Evolutionary conservation across 2,113 vertebrate genomes (phyloP).

Genomic region (Pelobates fuscus): DNA sequence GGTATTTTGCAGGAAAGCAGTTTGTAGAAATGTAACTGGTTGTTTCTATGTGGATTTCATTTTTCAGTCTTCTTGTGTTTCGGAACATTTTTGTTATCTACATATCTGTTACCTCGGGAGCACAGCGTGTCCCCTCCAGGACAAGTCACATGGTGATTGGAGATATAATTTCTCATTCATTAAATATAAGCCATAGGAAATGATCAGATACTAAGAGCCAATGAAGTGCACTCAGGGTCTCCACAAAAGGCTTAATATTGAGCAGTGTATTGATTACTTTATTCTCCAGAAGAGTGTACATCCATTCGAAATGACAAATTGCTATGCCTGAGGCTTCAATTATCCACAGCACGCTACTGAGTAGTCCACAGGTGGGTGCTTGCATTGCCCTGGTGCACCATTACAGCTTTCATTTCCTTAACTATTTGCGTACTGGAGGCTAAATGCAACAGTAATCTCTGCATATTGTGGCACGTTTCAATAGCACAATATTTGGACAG

Average conservation of each 20-base stretch:
- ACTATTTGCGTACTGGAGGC: background rate
- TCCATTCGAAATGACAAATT: constrained; percentile 2
- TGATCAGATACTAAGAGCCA: background rate
- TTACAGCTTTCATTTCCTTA: background rate
- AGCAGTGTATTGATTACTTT: constrained; percentile 21
- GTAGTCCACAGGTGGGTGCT: constrained; percentile 16
- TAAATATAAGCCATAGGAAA: background rate
- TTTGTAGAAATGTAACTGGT: too few relatives aligned
- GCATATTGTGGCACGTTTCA: too few relatives aligned
- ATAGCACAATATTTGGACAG: too few relatives aligned
- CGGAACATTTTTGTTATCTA: background rate
- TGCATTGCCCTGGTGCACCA: background rate
- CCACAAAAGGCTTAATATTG: background rate
- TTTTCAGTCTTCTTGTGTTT: too few relatives aligned
- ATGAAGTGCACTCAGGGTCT: background rate
- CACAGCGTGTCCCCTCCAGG: background rate
- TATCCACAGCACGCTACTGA: background rate
- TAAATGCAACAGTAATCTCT: too few relatives aligned
- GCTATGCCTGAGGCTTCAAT: background rate
- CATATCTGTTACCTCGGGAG: background rate
- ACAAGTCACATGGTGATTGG: background rate
- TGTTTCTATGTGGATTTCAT: too few relatives aligned
- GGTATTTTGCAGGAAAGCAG: too few relatives aligned
- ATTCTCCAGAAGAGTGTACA: background rate
- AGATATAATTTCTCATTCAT: background rate